Conservation (phyloP, 64 coral and sea anemone genomes). For the Acropora tenuis region DNA sequence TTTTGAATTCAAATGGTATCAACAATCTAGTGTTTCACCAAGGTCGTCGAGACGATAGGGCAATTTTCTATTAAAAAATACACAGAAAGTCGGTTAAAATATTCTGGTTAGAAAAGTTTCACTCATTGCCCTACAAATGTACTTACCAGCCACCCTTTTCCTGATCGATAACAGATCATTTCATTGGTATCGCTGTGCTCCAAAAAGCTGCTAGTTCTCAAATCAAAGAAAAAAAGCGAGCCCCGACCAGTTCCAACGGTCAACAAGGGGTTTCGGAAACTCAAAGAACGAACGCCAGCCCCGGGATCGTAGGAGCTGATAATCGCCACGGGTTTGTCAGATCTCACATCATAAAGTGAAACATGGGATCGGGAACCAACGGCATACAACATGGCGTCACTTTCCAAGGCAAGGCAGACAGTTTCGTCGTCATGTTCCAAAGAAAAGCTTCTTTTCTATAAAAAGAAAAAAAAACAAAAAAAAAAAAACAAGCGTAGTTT, state of each 20-base stretch:
- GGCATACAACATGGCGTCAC: constrained; percentile 78
- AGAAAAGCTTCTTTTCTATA: constrained; percentile 52
- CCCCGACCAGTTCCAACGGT: constrained; percentile 92
- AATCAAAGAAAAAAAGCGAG: constrained; percentile 88
- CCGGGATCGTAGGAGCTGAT: constrained; percentile 79
- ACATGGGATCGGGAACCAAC: constrained; percentile 97
- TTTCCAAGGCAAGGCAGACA: constrained; percentile 86
- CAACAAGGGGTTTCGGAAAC: constrained; percentile 78
- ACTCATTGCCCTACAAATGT: too few species aligned
- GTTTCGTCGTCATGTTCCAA: constrained; percentile 74
- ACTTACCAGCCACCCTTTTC: constrained; percentile 98
- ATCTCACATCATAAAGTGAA: constrained; percentile 73
- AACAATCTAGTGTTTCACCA: too few species aligned
- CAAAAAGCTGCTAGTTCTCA: constrained; percentile 70
- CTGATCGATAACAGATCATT: constrained; percentile 74
- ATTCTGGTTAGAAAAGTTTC: not conserved
- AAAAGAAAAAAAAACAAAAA: not conserved
- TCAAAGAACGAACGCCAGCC: constrained; percentile 94
- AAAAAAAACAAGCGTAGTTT: not conserved
- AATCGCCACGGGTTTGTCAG: constrained; percentile 46
- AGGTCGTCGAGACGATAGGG: too few species aligned
- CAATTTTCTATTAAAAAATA: not conserved
- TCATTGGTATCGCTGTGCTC: constrained; percentile 7
- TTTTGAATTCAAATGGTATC: too few species aligned
- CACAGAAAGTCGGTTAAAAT: not conserved